Conservation (phyloP, 2,888 invertebrate genomes). For the Laothoe populi region DNA sequence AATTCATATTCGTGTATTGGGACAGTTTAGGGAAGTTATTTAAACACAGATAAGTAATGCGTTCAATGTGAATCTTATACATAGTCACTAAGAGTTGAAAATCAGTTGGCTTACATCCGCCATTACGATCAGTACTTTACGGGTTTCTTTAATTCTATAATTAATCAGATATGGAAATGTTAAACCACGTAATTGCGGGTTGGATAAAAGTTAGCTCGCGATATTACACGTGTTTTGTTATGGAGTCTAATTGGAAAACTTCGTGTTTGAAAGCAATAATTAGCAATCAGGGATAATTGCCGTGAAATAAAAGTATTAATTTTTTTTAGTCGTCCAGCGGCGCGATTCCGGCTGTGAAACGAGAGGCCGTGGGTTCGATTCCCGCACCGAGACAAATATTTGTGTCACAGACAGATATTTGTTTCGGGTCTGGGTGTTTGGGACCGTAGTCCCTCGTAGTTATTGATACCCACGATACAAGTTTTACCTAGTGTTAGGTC, state of each 20-base stretch:
- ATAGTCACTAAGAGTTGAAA: background rate
- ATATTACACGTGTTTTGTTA: background rate
- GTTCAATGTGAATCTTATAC: background rate
- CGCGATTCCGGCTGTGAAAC: too few species aligned
- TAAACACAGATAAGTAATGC: background rate
- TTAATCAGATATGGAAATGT: conserved; percentile 15
- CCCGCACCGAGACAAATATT: too few species aligned
- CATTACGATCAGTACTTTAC: background rate
- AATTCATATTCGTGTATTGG: conserved; percentile 28
- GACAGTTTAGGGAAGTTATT: background rate
- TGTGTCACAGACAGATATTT: too few species aligned
- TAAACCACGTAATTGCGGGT: conserved; percentile 6
- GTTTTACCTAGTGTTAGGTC: too few species aligned
- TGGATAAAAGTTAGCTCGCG: background rate
- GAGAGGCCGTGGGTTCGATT: too few species aligned
- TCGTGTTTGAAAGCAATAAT: conserved; percentile 1
- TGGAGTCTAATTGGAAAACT: conserved; percentile 15
- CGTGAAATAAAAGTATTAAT: background rate
- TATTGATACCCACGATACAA: too few species aligned
- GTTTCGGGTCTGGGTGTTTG: too few species aligned
- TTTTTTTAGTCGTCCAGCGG: too few species aligned
- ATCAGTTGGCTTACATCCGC: background rate
- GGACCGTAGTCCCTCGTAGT: too few species aligned
- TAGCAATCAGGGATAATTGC: background rate
- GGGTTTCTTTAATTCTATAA: conserved; percentile 13